A percentile compares a stretch with the other conserved stretches of the same genome.
Conservation (phyloP, 2,888 invertebrate species). For the Orthosia cruda region DNA sequence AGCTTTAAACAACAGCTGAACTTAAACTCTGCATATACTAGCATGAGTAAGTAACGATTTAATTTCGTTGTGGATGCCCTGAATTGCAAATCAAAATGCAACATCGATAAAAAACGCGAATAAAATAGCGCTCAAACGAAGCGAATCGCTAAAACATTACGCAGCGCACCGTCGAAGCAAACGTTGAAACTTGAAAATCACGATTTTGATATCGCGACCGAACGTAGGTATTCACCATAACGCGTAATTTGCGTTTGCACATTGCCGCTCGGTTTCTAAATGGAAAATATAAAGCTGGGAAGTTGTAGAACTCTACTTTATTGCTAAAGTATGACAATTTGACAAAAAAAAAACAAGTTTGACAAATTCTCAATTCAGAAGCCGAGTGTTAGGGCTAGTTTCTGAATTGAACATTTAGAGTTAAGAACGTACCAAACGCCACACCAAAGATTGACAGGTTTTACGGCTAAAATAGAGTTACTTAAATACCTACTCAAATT, state of each 20-base stretch:
- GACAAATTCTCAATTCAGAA: not conserved
- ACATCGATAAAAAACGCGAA: not conserved
- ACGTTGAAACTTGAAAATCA: not conserved
- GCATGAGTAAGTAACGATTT: not conserved
- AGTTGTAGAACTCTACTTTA: not conserved
- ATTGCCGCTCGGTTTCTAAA: not conserved
- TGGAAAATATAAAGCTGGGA: not conserved
- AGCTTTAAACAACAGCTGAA: not conserved
- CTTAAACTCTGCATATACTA: not conserved
- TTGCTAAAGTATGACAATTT: not conserved
- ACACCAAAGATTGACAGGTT: no score
- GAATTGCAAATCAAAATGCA: not conserved
- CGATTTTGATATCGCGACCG: not conserved
- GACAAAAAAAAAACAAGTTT: no score
- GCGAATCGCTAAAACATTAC: not conserved
- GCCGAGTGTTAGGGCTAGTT: not conserved
- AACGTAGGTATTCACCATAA: not conserved
- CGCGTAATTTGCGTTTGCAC: not conserved
- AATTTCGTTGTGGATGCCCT: not conserved
- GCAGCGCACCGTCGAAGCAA: not conserved
- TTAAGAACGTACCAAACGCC: no score
- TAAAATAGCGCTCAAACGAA: not conserved
- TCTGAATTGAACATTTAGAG: not conserved
- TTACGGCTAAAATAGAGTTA: no score
- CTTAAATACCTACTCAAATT: no score